phyloP scores from a whole-genome alignment of 2,797 vertebrate species.

The Tenualosa thibaudeaui region DNA sequence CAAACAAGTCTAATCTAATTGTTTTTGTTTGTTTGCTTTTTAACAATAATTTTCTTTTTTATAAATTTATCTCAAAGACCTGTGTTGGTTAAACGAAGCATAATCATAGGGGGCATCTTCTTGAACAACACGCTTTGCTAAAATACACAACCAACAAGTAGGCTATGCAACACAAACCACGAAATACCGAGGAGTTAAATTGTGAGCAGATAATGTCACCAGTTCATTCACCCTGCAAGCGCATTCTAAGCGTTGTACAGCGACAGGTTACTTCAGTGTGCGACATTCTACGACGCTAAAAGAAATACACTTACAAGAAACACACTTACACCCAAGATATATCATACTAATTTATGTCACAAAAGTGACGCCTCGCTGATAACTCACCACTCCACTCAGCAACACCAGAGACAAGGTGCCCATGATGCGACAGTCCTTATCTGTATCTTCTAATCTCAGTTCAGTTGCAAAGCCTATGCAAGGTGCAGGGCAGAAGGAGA shows the following conservation, averaged over 20 bases:
- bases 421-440: slow-evolving; percentile 62
- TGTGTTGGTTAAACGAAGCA: not conserved
- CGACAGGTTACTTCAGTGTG: not conserved
- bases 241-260: slow-evolving; percentile 11
- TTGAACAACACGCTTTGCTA: not conserved
- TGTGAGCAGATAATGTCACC: not conserved
- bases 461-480: slow-evolving; percentile 41
- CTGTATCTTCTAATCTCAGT: slow-evolving; percentile 36
- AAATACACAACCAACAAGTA: not conserved
- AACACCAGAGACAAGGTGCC: slow-evolving; percentile 63
- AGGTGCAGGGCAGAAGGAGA: slow-evolving; percentile 51
- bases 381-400: slow-evolving; percentile 72
- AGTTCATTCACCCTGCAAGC: slow-evolving; percentile 17
- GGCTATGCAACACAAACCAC: not conserved
- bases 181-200: not conserved
- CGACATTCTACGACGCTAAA: not conserved
- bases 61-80: not conserved
- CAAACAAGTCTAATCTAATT: not conserved
- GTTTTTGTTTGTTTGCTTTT: too few species aligned
- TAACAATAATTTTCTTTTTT: too few species aligned
- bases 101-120: not conserved
- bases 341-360: not conserved
- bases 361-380: not conserved
- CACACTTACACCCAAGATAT: not conserved
- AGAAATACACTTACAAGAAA: too few species aligned